Evolutionary conservation across 1,140 invertebrate genomes (phyloP).

Genomic region (Drosophila athabasca): DNA sequence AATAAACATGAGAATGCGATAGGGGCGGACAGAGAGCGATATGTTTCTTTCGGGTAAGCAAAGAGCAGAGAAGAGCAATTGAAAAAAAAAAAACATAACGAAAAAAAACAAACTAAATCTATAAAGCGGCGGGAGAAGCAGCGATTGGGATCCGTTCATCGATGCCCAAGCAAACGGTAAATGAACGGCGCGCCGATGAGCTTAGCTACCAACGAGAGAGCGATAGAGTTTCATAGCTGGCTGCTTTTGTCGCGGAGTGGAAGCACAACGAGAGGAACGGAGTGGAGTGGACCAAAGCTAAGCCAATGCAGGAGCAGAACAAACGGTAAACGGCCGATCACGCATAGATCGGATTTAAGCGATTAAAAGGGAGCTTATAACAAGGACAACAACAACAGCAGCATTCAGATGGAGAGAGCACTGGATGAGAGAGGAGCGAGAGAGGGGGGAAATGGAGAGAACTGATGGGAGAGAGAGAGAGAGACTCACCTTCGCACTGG

Average conservation of each 20-base stretch:
- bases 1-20: too few relatives aligned
- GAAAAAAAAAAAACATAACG: too few relatives aligned
- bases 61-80: too few relatives aligned
- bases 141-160: too few relatives aligned
- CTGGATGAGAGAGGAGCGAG: not conserved
- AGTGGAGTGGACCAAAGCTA: too few relatives aligned
- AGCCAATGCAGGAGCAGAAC: conserved; percentile 6
- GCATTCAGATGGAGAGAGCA: conserved; percentile 5
- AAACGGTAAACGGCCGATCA: conserved; percentile 3
- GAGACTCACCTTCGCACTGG: conserved; percentile 90
- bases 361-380: conserved; percentile 6
- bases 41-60: too few relatives aligned
- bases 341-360: not conserved
- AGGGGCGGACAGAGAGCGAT: too few relatives aligned
- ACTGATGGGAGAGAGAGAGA: not conserved
- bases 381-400: conserved; percentile 13
- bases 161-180: too few relatives aligned
- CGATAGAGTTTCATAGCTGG: not conserved
- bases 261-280: not conserved
- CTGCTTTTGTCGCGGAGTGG: not conserved
- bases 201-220: too few relatives aligned
- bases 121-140: too few relatives aligned
- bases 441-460: not conserved
- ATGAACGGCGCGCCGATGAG: too few relatives aligned
- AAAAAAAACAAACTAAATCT: too few relatives aligned